phyloP scores from a whole-genome alignment of 2,113 vertebrate species.

The Argyrosomus japonicus region DNA sequence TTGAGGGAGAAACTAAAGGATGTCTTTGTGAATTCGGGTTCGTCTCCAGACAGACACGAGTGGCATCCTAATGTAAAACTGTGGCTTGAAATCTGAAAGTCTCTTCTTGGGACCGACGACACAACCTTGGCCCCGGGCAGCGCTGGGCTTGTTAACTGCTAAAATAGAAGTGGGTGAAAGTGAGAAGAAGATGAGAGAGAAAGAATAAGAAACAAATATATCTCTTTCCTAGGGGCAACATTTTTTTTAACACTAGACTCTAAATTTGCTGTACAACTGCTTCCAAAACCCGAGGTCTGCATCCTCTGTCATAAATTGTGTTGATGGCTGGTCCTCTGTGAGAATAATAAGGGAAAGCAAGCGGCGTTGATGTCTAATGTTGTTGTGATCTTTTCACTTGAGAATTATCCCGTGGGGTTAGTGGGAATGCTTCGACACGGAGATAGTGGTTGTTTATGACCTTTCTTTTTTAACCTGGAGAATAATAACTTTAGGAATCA shows the following conservation, averaged over 20 bases:
- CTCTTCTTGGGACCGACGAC: conserved; percentile 68
- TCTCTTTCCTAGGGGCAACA: conserved; percentile 31
- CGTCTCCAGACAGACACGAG: conserved; percentile 73
- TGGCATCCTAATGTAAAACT: conserved; percentile 78
- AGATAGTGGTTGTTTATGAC: conserved; percentile 30
- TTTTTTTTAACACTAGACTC: conserved; percentile 23
- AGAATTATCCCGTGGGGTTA: conserved; percentile 6
- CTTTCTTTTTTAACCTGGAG: conserved; percentile 20
- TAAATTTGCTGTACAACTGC: conserved; percentile 22
- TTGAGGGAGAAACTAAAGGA: conserved; percentile 63
- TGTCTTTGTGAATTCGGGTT: conserved; percentile 72
- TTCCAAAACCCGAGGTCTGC: conserved; percentile 17
- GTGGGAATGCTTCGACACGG: conserved; percentile 15
- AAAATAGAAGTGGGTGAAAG: background rate
- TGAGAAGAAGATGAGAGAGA: conserved; percentile 18
- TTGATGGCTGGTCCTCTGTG: conserved; percentile 28
- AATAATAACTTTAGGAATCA: conserved; percentile 7
- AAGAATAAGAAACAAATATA: conserved; percentile 43
- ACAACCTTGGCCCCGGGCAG: conserved; percentile 55
- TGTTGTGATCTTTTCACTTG: conserved; percentile 47
- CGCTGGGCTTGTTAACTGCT: conserved; percentile 40
- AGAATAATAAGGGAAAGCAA: conserved; percentile 33
- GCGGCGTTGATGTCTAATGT: conserved; percentile 22
- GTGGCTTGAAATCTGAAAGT: conserved; percentile 70
- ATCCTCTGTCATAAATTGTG: conserved; percentile 24